Evolutionary conservation across 2,888 invertebrate species (phyloP), one percentile per base, ranked within the genome.

Genomic region (Clanis bilineata): DNA sequence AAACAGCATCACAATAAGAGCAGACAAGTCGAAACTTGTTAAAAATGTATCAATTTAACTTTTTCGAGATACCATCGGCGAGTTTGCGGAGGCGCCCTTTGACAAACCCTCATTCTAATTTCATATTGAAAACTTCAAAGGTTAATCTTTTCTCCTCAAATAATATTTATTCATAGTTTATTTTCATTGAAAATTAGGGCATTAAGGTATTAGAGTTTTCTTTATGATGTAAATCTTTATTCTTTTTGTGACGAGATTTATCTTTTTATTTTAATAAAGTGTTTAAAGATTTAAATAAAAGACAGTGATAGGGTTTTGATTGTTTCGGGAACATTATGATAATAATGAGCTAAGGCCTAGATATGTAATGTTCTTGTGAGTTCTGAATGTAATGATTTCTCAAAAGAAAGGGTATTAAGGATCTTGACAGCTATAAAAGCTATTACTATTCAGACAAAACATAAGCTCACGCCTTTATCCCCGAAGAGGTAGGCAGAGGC

Each of bases 31-130:
- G 61, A 67, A 78, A 79, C 81, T 83, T 83, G 78, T 81, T 80
- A 81, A 84, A 83, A 83, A 83, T 83, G 76, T 84, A 83, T 82
- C 82, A 83, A 84, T 84, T 83, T 84, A 83, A 83, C 83, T 84
- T 84, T 80, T 61, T 45, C 63, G 62, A 70, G 76, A 77, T 73
- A 76, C 66, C 75, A 77, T 71, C 68, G 64, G 56, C 58, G 66
- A 70, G 70, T 74, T 72, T 59, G 58, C 64, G 64, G 57, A 55
- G 64, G 68, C 68, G 73, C 71, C 77, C 79, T 84, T 83, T 83
- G 83, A 79, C 76, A 72, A 69, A 69, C 69, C 71, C 71, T 73
- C 67, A 69, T 69, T 75, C 66, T 76, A 73, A 79, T 79, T 76
- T 76, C 69, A 76, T 76, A 80, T 79, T 69, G 69, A 64, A 69